A percentile compares a stretch with the other conserved stretches of the same genome.
Conservation (phyloP, 2,888 invertebrate genomes). For the Caenorhabditis plicata region DNA sequence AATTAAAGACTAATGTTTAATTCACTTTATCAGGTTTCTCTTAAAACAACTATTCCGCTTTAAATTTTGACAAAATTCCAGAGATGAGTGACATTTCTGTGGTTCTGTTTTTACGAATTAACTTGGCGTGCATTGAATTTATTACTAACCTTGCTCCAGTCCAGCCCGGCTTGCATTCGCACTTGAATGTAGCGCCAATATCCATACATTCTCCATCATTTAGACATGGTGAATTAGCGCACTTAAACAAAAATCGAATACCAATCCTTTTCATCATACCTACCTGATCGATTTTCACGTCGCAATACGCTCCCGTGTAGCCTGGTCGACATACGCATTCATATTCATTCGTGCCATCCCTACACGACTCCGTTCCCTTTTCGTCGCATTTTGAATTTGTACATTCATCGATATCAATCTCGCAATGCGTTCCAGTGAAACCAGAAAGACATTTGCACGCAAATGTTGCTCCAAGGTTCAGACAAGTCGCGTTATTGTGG, state of each 20-base stretch:
- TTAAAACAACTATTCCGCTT: too few relatives aligned
- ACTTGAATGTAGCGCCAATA: conserved; percentile 79
- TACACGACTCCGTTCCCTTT: conserved; percentile 71
- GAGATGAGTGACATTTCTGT: too few relatives aligned
- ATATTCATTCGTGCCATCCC: conserved; percentile 74
- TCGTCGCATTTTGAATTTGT: conserved; percentile 64
- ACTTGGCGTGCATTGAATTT: too few relatives aligned
- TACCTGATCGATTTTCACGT: conserved; percentile 69
- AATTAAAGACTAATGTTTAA: too few relatives aligned
- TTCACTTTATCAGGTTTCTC: too few relatives aligned
- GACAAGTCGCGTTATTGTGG: conserved; percentile 67
- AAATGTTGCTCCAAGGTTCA: conserved; percentile 87
- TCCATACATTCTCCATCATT: conserved; percentile 72
- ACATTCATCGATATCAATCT: conserved; percentile 90
- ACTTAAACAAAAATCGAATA: conserved; percentile 71
- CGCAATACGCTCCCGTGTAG: conserved; percentile 81
- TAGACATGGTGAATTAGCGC: conserved; percentile 83
- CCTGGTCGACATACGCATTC: conserved; percentile 88
- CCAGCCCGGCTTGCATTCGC: conserved; percentile 75
- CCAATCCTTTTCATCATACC: background rate
- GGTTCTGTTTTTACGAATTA: too few relatives aligned
- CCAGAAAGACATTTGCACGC: conserved; percentile 89
- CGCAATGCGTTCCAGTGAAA: conserved; percentile 83
- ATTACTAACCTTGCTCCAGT: conserved; percentile 53
- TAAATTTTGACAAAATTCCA: too few relatives aligned